These are phyloP conservation scores for Acanthurus lineatus DNA, from an alignment of 2,797 vertebrate species.

Conservation along the genomic window DNA sequence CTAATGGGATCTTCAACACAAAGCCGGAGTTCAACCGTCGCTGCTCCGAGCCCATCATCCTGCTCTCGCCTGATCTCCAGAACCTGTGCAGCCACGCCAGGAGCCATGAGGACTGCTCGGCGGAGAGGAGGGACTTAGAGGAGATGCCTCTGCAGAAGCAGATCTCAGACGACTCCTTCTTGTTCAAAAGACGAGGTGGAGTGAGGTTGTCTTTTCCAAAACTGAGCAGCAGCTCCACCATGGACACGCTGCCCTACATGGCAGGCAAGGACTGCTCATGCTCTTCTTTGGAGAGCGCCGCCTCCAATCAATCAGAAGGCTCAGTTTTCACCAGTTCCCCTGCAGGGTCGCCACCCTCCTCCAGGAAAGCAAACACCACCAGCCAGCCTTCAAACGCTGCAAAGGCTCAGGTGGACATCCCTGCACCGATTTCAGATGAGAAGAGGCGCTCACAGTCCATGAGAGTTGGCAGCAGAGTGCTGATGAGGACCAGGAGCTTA, in stretches of 20 bases:
- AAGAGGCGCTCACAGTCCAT: conserved; percentile 89
- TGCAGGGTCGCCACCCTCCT: conserved; percentile 84
- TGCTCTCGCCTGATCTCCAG: conserved; percentile 62
- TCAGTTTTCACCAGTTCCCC: conserved; percentile 91
- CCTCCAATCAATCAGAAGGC: conserved; percentile 86
- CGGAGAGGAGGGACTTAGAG: conserved; percentile 67
- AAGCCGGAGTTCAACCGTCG: conserved; percentile 83
- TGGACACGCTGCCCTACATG: conserved; percentile 58
- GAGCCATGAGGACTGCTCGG: conserved; percentile 90
- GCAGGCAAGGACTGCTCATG: conserved; percentile 77
- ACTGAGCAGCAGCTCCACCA: conserved; percentile 67
- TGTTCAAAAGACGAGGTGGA: conserved; percentile 55
- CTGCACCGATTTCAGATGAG: conserved; percentile 71
- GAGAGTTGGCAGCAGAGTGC: conserved; percentile 78
- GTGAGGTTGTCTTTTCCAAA: conserved; percentile 62
- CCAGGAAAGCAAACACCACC: conserved; percentile 78
- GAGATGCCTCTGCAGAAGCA: conserved; percentile 83
- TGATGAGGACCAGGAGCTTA: conserved; percentile 85
- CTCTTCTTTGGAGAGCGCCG: conserved; percentile 87
- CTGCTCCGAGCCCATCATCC: conserved; percentile 91
- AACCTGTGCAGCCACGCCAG: conserved; percentile 84
- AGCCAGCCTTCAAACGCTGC: conserved; percentile 80
- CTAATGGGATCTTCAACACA: conserved; percentile 71
- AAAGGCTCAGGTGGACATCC: conserved; percentile 74
- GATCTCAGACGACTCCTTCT: conserved; percentile 85